Evolutionary conservation across 2,113 vertebrate genomes (phyloP).

Genomic region (Monopterus albus): DNA sequence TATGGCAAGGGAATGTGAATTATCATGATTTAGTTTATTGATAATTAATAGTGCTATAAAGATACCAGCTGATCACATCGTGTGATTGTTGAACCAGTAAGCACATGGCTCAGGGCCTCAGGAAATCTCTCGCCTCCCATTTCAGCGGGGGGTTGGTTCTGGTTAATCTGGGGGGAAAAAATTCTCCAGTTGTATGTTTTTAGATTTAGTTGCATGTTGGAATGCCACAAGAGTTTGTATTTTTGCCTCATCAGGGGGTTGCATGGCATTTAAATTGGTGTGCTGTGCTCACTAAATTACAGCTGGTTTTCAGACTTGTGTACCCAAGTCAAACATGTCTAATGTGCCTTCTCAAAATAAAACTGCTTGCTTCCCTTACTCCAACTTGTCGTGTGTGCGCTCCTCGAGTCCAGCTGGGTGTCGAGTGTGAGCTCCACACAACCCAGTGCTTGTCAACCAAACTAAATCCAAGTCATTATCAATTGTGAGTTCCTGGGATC

Average conservation of each 20-base stretch:
- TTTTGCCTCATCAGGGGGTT: constrained; percentile 60
- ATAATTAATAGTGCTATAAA: too few relatives aligned
- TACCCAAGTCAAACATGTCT: constrained; percentile 46
- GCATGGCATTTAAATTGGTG: constrained; percentile 59
- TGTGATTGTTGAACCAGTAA: too few relatives aligned
- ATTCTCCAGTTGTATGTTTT: constrained; percentile 30
- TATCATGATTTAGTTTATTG: too few relatives aligned
- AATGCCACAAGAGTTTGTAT: constrained; percentile 46
- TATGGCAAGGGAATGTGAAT: too few relatives aligned
- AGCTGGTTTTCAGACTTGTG: constrained; percentile 47
- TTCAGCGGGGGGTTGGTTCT: constrained; percentile 15
- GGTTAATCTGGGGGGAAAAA: not conserved
- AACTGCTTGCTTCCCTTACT: not conserved
- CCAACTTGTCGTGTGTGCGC: not conserved
- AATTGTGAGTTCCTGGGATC: constrained; percentile 1
- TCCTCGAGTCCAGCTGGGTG: not conserved
- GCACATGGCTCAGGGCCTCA: too few relatives aligned
- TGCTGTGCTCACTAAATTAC: constrained; percentile 62
- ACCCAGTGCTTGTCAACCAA: constrained; percentile 19
- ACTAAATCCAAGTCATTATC: not conserved
- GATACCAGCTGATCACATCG: too few relatives aligned
- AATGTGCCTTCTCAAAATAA: constrained; percentile 53
- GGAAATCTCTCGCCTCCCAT: too few relatives aligned
- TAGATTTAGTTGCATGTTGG: constrained; percentile 41
- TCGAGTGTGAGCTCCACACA: not conserved